A percentile compares a stretch with the other conserved stretches of the same genome.
These are phyloP conservation scores for Oncorhynchus masou DNA, from an alignment of 2,113 vertebrate species.

Conservation along the genomic window DNA sequence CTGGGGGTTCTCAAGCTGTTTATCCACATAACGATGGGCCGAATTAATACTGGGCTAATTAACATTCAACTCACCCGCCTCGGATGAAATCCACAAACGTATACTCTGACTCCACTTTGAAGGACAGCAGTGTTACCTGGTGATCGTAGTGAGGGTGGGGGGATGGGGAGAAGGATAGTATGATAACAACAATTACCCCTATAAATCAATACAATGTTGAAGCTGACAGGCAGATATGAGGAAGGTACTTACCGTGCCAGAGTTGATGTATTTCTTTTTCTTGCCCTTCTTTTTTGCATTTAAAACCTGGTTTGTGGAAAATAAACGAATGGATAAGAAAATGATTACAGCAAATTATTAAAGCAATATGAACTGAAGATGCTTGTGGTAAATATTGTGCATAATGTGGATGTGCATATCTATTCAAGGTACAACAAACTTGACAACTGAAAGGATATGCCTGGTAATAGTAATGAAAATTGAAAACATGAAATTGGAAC, in stretches of 20 bases:
- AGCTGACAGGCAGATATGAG: slow-evolving; percentile 12
- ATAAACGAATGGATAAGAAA: neutral
- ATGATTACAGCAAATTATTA: neutral
- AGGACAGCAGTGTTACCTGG: slow-evolving; percentile 95
- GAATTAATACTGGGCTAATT: neutral
- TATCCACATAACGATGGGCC: neutral
- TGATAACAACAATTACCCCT: neutral
- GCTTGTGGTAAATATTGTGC: neutral
- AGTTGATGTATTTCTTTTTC: slow-evolving; percentile 98
- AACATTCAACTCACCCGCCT: slow-evolving; percentile 85
- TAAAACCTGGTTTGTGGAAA: slow-evolving; percentile 79
- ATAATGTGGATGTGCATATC: neutral
- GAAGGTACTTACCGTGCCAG: slow-evolving; percentile 86
- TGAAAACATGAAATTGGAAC: no score
- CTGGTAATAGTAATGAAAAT: neutral
- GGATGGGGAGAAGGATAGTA: slow-evolving; percentile 1
- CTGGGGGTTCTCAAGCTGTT: no score
- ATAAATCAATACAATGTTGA: slow-evolving; percentile 7
- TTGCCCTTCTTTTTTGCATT: slow-evolving; percentile 98
- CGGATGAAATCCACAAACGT: slow-evolving; percentile 98
- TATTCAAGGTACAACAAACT: neutral
- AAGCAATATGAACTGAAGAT: neutral
- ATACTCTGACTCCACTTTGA: slow-evolving; percentile 95
- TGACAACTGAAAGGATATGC: neutral
- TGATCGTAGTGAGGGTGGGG: neutral